A percentile compares a stretch with the other conserved stretches of the same genome.
Conservation (phyloP, 2,113 vertebrate genomes). For the Emberiza fucata region DNA sequence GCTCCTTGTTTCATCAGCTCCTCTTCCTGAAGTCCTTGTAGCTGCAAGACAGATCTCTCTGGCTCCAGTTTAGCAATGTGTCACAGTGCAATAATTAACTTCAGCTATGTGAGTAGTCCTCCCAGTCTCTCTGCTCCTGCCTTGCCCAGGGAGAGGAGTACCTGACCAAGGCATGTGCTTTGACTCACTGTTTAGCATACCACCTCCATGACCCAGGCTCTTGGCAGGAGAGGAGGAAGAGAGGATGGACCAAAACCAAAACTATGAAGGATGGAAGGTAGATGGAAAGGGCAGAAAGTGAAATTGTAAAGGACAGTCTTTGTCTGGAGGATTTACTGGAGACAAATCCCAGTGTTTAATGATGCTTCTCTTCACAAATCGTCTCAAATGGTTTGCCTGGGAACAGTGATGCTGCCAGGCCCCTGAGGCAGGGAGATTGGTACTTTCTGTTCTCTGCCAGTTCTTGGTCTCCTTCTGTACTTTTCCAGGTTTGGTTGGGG, state of each 20-base stretch:
- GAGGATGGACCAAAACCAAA: neutral
- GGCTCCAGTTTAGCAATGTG: fast-evolving
- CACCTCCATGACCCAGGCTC: neutral
- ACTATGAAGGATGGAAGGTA: neutral
- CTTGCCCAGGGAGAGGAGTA: neutral
- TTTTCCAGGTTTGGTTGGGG: neutral
- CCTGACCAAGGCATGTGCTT: neutral
- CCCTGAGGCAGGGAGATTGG: neutral
- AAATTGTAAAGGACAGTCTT: neutral
- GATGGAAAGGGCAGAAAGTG: neutral
- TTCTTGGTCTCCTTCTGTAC: neutral
- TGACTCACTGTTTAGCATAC: neutral
- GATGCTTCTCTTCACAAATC: neutral
- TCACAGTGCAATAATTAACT: neutral
- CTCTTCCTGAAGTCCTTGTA: neutral
- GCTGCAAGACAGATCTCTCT: neutral
- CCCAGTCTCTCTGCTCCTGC: neutral
- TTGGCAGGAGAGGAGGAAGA: neutral
- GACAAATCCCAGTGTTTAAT: neutral
- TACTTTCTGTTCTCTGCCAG: neutral
- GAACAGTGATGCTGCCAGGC: neutral
- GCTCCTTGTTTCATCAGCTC: neutral
- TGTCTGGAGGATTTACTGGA: neutral
- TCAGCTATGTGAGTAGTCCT: neutral
- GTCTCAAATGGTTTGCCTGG: neutral